phyloP scores from a whole-genome alignment of 1,140 invertebrate species.

The Heliothis virescens region DNA sequence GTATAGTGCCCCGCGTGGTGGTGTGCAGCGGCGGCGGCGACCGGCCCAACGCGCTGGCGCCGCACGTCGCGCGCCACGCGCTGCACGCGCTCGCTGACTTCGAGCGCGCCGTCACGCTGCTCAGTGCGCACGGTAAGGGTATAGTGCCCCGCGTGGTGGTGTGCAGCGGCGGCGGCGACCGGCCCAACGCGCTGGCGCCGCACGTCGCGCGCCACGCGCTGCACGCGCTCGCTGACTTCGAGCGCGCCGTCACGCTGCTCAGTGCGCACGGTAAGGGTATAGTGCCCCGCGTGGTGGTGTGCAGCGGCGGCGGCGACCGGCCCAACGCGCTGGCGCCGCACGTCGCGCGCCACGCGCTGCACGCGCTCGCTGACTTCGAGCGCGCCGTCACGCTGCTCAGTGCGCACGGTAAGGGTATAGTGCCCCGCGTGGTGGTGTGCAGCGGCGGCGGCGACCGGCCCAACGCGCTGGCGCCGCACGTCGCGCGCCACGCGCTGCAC shows the following conservation, averaged over 20 bases:
- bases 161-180: constrained; percentile 92
- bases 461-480: constrained; percentile 87
- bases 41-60: constrained; percentile 89
- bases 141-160: constrained; percentile 90
- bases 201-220: constrained; percentile 82
- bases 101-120: constrained; percentile 55
- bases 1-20: constrained; percentile 89
- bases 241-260: constrained; percentile 56
- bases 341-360: constrained; percentile 84
- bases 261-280: constrained; percentile 5
- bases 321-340: constrained; percentile 88
- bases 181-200: constrained; percentile 89
- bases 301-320: constrained; percentile 92
- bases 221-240: constrained; percentile 78
- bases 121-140: constrained; percentile 25
- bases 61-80: constrained; percentile 73
- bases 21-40: constrained; percentile 93
- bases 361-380: constrained; percentile 76
- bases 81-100: constrained; percentile 84
- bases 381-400: constrained; percentile 53
- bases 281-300: constrained; percentile 91
- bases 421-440: constrained; percentile 91
- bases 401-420: constrained; percentile 3
- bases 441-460: constrained; percentile 92
- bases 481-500: constrained; percentile 85